These are phyloP conservation scores for Folsomia candida DNA, from an alignment of 2,888 invertebrate genomes.

Conservation along the genomic window DNA sequence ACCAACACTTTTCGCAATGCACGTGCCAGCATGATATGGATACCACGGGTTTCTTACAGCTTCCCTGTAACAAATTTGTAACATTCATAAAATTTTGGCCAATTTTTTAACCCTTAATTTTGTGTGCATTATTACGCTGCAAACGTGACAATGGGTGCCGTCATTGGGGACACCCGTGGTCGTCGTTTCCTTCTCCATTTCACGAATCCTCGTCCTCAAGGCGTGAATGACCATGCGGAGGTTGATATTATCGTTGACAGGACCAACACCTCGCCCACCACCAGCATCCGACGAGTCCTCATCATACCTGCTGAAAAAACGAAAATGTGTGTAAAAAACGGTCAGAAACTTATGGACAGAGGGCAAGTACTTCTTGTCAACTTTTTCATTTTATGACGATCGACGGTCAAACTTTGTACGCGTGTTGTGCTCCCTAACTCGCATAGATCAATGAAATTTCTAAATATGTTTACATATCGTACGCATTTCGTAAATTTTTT, in stretches of 20 bases:
- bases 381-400: too few relatives aligned
- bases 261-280: constrained; percentile 37
- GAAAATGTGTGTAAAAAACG: too few relatives aligned
- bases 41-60: constrained; percentile 80
- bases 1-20: constrained; percentile 83
- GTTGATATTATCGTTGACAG: constrained; percentile 39
- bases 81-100: not conserved
- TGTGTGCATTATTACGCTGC: too few relatives aligned
- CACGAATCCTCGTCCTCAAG: constrained; percentile 71
- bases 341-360: too few relatives aligned
- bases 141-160: constrained; percentile 75
- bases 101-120: too few relatives aligned
- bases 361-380: too few relatives aligned
- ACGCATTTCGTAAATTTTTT: too few relatives aligned
- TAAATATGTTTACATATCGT: too few relatives aligned
- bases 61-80: constrained; percentile 69
- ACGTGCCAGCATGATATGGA: constrained; percentile 97
- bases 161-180: constrained; percentile 54
- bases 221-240: constrained; percentile 63
- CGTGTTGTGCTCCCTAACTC: too few relatives aligned
- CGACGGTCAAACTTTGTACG: too few relatives aligned
- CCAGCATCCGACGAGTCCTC: constrained; percentile 35
- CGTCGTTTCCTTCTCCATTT: constrained; percentile 66
- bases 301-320: constrained; percentile 31
- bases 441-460: too few relatives aligned